Evolutionary conservation across 2,113 vertebrate species (phyloP).

Genomic region (Oncorhynchus gorbuscha): DNA sequence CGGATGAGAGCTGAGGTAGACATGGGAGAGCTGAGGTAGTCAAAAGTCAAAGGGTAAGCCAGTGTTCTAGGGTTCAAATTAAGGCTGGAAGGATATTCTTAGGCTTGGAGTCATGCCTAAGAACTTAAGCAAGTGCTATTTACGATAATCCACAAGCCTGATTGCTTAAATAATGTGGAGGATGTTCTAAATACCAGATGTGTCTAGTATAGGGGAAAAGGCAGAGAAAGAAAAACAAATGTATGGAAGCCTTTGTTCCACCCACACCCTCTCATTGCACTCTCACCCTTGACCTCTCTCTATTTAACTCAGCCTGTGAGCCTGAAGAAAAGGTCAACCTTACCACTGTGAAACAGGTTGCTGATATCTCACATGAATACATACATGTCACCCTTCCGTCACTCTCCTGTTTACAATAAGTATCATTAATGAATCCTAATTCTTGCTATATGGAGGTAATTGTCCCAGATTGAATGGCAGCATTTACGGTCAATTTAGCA

Average conservation of each 20-base stretch:
- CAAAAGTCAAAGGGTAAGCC: too few species aligned
- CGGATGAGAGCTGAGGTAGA: too few species aligned
- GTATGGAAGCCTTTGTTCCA: not conserved
- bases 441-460: slow-evolving; percentile 65
- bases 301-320: slow-evolving; percentile 43
- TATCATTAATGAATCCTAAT: slow-evolving; percentile 71
- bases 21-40: too few species aligned
- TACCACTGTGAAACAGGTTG: not conserved
- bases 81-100: too few species aligned
- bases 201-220: slow-evolving; percentile 1
- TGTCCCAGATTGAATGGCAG: slow-evolving; percentile 69
- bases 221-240: slow-evolving; percentile 10
- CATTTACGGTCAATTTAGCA: slow-evolving; percentile 75
- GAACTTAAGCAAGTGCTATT: too few species aligned
- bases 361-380: slow-evolving; percentile 58
- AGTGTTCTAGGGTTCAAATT: too few species aligned
- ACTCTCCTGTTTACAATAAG: slow-evolving; percentile 39
- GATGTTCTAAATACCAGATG: slow-evolving; percentile 3
- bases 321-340: slow-evolving; percentile 26
- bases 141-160: too few species aligned
- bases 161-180: not conserved
- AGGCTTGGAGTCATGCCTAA: too few species aligned
- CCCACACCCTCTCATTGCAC: slow-evolving; percentile 17
- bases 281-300: slow-evolving; percentile 38
- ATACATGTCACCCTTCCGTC: slow-evolving; percentile 30